A percentile compares a stretch with the other conserved stretches of the same genome.
Conservation (phyloP, 2,797 vertebrate species). For the Bradypodion pumilum region DNA sequence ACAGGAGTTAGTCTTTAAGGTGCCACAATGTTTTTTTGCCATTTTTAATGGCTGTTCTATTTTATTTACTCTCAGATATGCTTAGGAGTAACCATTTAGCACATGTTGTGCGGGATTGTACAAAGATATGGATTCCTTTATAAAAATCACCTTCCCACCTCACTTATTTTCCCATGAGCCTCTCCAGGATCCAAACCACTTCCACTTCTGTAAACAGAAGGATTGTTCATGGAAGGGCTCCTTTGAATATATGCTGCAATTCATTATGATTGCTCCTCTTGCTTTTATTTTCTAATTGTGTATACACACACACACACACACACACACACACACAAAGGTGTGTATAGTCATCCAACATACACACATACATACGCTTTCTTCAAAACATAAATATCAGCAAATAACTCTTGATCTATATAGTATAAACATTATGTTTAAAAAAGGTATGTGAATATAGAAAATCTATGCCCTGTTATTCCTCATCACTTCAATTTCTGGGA, state of each 20-base stretch:
- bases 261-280: slow-evolving; percentile 50
- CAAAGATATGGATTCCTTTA: not conserved
- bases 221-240: not conserved
- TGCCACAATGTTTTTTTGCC: too few species aligned
- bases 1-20: too few species aligned
- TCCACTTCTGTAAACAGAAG: not conserved
- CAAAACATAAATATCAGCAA: slow-evolving; percentile 60
- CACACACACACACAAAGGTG: too few species aligned
- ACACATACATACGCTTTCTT: not conserved
- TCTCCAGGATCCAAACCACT: not conserved
- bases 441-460: slow-evolving; percentile 50
- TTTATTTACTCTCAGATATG: too few species aligned
- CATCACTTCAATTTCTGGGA: slow-evolving; percentile 68
- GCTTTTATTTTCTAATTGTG: slow-evolving; percentile 49
- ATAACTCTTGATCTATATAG: slow-evolving; percentile 17
- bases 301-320: too few species aligned
- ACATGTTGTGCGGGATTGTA: not conserved
- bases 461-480: slow-evolving; percentile 53
- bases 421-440: not conserved
- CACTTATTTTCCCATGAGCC: not conserved
- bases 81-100: not conserved
- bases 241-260: slow-evolving; percentile 62
- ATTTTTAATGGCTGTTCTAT: too few species aligned
- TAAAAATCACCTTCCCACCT: not conserved
- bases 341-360: not conserved